Evolutionary conservation across 2,797 vertebrate genomes (phyloP).

Genomic region (Macropodus opercularis): DNA sequence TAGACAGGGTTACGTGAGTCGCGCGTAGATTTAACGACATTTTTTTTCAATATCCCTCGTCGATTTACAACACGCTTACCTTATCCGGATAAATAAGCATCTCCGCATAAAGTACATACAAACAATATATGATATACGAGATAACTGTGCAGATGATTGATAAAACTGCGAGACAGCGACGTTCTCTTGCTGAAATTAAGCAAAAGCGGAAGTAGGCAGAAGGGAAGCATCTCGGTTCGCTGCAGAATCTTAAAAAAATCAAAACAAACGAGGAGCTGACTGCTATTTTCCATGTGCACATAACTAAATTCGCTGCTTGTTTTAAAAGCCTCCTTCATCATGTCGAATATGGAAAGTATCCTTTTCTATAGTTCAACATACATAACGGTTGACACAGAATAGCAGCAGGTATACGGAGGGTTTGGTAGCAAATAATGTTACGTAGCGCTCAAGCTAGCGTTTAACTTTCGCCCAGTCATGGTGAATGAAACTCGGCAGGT

Average conservation of each 20-base stretch:
- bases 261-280: conserved; percentile 40
- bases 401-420: not conserved
- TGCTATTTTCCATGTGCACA: not conserved
- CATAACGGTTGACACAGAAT: not conserved
- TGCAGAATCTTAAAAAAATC: conserved; percentile 7
- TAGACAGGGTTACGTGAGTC: not conserved
- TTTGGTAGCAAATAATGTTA: conserved; percentile 11
- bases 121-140: no score
- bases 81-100: not conserved
- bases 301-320: not conserved
- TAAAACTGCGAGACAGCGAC: rapidly evolving
- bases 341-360: conserved; percentile 77
- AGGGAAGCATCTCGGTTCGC: not conserved
- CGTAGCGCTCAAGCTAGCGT: not conserved
- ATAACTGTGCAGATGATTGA: no score
- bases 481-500: not conserved
- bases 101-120: no score
- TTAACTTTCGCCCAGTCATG: conserved; percentile 25
- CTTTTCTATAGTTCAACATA: conserved; percentile 38
- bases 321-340: conserved; percentile 20
- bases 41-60: not conserved
- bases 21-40: rapidly evolving
- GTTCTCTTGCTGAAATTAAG: not conserved
- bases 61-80: not conserved
- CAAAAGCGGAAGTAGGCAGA: conserved; percentile 54